Conservation (phyloP, 1,140 invertebrate genomes). For the Oedothorax gibbosus region DNA sequence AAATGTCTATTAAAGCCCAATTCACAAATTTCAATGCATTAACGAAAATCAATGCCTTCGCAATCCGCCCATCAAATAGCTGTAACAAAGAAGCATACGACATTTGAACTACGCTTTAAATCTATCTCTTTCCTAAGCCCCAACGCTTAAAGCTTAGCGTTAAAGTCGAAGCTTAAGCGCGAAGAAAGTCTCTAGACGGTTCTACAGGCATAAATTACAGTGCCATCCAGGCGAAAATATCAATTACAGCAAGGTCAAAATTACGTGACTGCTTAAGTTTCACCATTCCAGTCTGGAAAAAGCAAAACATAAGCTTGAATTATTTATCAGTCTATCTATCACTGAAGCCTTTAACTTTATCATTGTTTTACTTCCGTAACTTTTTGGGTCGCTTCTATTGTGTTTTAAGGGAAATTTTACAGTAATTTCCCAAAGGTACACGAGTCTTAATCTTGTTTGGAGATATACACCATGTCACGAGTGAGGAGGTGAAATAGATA, state of each 20-base stretch:
- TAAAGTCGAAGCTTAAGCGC: slow-evolving; percentile 26
- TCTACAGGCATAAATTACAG: slow-evolving; percentile 24
- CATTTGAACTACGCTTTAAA: slow-evolving; percentile 3
- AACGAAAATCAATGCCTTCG: slow-evolving; percentile 20
- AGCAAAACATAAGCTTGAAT: slow-evolving; percentile 53
- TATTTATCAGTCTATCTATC: slow-evolving; percentile 59
- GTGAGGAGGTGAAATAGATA: slow-evolving; percentile 17
- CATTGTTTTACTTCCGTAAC: slow-evolving; percentile 52
- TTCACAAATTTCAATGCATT: neutral
- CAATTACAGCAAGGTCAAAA: slow-evolving; percentile 51
- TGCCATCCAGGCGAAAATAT: slow-evolving; percentile 43
- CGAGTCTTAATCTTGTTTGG: slow-evolving; percentile 53
- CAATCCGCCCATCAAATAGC: slow-evolving; percentile 8
- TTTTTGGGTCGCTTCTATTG: slow-evolving; percentile 42
- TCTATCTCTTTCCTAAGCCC: slow-evolving; percentile 27
- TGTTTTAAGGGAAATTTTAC: slow-evolving; percentile 58
- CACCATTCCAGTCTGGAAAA: slow-evolving; percentile 13
- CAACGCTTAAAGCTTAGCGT: slow-evolving; percentile 17
- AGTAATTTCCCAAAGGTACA: slow-evolving; percentile 46
- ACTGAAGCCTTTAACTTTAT: slow-evolving; percentile 41
- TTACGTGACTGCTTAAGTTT: slow-evolving; percentile 50
- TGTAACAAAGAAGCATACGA: slow-evolving; percentile 16
- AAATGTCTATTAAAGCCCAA: too few relatives aligned
- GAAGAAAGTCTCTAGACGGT: neutral
- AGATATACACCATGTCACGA: slow-evolving; percentile 54